Base-by-base conservation (phyloP, 1,140 invertebrate species). In the Euwallacea fornicatus region DNA sequence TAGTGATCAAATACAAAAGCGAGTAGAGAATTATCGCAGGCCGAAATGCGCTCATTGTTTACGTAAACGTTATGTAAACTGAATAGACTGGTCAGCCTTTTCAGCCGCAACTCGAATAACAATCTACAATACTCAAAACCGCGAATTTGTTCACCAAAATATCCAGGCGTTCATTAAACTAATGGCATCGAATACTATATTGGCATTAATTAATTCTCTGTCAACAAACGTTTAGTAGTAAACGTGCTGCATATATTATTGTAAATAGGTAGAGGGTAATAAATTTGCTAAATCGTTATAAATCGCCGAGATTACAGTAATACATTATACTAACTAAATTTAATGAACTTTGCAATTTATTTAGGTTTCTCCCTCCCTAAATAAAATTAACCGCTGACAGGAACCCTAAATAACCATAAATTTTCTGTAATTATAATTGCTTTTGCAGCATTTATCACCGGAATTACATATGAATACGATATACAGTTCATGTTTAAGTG, bases 341-440 rank as follows among this genome's bases (percentile, higher is more conserved):
- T 66, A 66, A 66, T 66, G 64, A 66, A 66, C 64, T 66, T 50
- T 43, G 64, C 50, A 66, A 66, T 66, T 66, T 55, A 66, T 66
- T 66, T 66, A 56, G 50, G 53, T 56, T 66, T 41, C 41, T 43
- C 50, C 44, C 33, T 33, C 33, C 33, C 64, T 43, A 66, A 66
- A 66, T 56, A 66, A 66, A 66, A 66, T 66, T 66, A 66, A 55
- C 64, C 47, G 64, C 47, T 56, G 64, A 66, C 64, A 66, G 13
- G n/a, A 60, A 60, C 53, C 64, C 64, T 55, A 66, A 66, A 66
- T 66, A 66, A 8, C 46, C 16, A 47, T 66, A 66, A 66, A 66
- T 66, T 55, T 66, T 66, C 50, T 16, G 53, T 66, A 66, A 55
- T 66, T 64, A 64, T 64, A 53, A 53, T 53, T 11, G 62, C n/a